Percentiles rank a stretch among this genome's conserved stretches.
These are phyloP conservation scores for Noctua janthina DNA, from an alignment of 2,888 invertebrate species.

Conservation along the genomic window DNA sequence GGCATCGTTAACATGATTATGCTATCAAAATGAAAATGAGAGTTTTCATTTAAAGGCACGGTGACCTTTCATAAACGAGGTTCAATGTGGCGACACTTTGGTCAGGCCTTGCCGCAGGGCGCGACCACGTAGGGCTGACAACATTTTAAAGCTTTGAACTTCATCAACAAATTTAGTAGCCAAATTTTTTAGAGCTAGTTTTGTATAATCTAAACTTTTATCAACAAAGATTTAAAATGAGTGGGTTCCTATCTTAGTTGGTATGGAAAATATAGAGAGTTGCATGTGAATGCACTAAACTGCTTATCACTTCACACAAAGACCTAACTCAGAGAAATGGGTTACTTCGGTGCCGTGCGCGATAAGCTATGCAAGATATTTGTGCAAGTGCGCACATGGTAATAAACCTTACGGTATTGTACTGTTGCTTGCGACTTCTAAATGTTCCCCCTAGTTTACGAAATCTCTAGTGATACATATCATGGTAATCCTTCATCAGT, in stretches of 20 bases:
- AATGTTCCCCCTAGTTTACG: not conserved
- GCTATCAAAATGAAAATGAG: slow-evolving; percentile 72
- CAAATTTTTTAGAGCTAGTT: not conserved
- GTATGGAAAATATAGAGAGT: slow-evolving; percentile 5
- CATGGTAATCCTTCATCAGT: not conserved
- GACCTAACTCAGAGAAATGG: slow-evolving; percentile 54
- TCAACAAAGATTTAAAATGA: not conserved
- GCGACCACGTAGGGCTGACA: slow-evolving; percentile 56
- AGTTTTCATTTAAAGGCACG: slow-evolving; percentile 70
- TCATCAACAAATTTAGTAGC: not conserved
- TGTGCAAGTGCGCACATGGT: slow-evolving; percentile 24
- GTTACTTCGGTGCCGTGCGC: slow-evolving; percentile 45
- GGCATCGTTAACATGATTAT: slow-evolving; percentile 66
- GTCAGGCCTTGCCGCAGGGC: slow-evolving; percentile 74
- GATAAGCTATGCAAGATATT: slow-evolving; percentile 50
- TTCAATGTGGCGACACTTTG: slow-evolving; percentile 72
- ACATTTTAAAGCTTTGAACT: slow-evolving; percentile 26
- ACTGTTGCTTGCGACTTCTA: not conserved
- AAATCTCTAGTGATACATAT: not conserved
- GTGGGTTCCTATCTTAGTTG: not conserved
- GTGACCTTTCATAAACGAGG: slow-evolving; percentile 75
- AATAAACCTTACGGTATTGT: slow-evolving; percentile 15
- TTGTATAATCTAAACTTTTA: not conserved
- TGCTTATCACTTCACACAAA: slow-evolving; percentile 61
- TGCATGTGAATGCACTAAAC: slow-evolving; percentile 23